These are phyloP conservation scores for Drosophila rufa DNA, from an alignment of 1,140 invertebrate species.

Conservation along the genomic window DNA sequence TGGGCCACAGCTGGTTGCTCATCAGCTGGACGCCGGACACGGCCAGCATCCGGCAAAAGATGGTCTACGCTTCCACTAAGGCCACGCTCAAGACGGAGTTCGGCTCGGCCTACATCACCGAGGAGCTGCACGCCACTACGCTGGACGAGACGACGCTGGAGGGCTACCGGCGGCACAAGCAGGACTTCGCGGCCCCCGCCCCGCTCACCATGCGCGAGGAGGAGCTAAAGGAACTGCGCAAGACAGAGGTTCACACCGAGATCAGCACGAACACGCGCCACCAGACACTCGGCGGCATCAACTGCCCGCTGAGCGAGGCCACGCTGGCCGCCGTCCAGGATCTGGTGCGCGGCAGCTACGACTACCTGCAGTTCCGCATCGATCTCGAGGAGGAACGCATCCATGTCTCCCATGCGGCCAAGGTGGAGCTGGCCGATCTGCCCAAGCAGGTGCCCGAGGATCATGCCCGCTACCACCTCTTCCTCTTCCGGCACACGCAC, in stretches of 20 bases:
- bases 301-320: constrained; percentile 95
- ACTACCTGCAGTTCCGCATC: constrained; percentile 92
- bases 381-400: constrained; percentile 85
- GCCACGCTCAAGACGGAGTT: constrained; percentile 99
- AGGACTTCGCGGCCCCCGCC: constrained; percentile 91
- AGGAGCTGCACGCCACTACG: constrained; percentile 77
- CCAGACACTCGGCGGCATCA: constrained; percentile 95
- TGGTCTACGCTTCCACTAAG: constrained; percentile 99
- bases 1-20: constrained; percentile 96
- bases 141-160: constrained; percentile 93
- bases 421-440: constrained; percentile 88
- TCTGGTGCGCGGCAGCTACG: constrained; percentile 88
- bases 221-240: constrained; percentile 92
- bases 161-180: constrained; percentile 93
- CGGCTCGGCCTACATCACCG: constrained; percentile 94
- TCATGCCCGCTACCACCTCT: constrained; percentile 96
- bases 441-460: constrained; percentile 92
- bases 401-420: constrained; percentile 88
- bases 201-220: constrained; percentile 96
- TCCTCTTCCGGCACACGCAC: constrained; percentile 95
- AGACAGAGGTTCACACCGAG: constrained; percentile 91
- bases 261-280: constrained; percentile 94
- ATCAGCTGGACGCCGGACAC: constrained; percentile 98
- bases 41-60: constrained; percentile 96
- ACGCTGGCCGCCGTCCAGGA: constrained; percentile 91